Percentiles rank a stretch among this genome's conserved stretches.
These are phyloP conservation scores for Ariolimax columbianus DNA, from an alignment of 2,888 invertebrate genomes.

Conservation along the genomic window DNA sequence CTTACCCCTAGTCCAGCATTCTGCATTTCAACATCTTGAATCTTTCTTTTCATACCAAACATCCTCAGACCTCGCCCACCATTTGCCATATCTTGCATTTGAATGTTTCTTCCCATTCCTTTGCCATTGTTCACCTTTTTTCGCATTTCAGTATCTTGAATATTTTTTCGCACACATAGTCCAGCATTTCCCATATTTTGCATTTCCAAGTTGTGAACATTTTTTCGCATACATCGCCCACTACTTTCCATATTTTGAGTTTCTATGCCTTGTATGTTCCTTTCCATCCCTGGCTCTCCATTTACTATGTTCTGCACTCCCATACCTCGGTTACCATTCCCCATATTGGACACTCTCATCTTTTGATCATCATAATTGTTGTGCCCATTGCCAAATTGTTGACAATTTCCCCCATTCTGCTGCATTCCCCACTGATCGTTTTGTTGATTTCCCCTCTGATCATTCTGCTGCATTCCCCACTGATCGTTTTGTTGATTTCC, in stretches of 20 bases:
- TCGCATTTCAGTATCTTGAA: too few relatives aligned
- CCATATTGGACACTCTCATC: neutral
- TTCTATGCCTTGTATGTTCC: neutral
- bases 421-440: slow-evolving; percentile 5
- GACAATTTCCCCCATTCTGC: neutral
- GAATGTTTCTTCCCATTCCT: neutral
- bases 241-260: too few relatives aligned
- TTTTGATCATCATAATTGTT: neutral
- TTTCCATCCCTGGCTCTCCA: too few relatives aligned
- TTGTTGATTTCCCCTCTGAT: too few relatives aligned
- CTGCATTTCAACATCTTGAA: neutral
- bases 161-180: neutral
- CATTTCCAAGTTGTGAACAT: too few relatives aligned
- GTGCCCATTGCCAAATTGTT: neutral
- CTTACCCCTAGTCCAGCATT: neutral
- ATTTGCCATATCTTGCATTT: neutral
- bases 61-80: neutral
- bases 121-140: neutral
- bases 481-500: too few relatives aligned
- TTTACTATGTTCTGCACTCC: neutral
- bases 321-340: neutral
- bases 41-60: neutral
- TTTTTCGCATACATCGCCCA: neutral
- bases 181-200: slow-evolving; percentile 13
- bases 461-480: too few relatives aligned